Evolutionary conservation across 2,888 invertebrate species (phyloP).

Genomic region (Sycophila texana): DNA sequence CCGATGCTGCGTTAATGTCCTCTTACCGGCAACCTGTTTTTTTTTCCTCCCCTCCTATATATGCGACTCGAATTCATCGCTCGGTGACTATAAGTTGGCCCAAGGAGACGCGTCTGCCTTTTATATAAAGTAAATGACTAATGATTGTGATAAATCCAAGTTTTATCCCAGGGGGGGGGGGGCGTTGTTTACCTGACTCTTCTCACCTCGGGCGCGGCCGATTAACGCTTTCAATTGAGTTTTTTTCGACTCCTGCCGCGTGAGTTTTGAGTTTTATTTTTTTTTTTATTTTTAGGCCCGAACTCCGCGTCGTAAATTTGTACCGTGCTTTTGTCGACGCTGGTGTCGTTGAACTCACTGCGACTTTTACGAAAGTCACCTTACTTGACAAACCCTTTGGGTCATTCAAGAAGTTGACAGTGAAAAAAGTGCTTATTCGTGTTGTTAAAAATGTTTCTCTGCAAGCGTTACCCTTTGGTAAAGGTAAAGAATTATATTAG

Average conservation of each 20-base stretch:
- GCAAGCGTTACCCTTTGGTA: too few species aligned
- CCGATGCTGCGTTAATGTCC: neutral
- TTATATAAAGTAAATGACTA: neutral
- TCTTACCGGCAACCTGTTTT: conserved; percentile 22
- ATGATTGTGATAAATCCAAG: conserved; percentile 3
- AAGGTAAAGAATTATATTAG: too few species aligned
- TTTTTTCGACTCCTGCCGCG: neutral
- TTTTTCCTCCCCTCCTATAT: conserved; percentile 10
- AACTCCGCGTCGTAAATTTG: neutral
- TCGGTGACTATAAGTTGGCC: conserved; percentile 1
- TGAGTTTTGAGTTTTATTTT: neutral
- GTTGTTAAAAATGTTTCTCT: too few species aligned
- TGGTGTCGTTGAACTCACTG: too few species aligned
- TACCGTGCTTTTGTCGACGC: neutral
- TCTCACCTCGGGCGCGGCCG: neutral
- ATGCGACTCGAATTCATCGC: conserved; percentile 6
- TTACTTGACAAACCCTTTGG: too few species aligned
- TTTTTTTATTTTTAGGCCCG: neutral
- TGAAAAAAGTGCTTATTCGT: too few species aligned
- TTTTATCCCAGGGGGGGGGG: neutral
- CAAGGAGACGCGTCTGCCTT: neutral
- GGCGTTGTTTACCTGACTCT: neutral
- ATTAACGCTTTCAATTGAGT: neutral
- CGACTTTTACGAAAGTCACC: too few species aligned
- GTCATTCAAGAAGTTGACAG: too few species aligned